Evolutionary conservation across 2,113 vertebrate genomes (phyloP).

Genomic region (Odocoileus hemionus): DNA sequence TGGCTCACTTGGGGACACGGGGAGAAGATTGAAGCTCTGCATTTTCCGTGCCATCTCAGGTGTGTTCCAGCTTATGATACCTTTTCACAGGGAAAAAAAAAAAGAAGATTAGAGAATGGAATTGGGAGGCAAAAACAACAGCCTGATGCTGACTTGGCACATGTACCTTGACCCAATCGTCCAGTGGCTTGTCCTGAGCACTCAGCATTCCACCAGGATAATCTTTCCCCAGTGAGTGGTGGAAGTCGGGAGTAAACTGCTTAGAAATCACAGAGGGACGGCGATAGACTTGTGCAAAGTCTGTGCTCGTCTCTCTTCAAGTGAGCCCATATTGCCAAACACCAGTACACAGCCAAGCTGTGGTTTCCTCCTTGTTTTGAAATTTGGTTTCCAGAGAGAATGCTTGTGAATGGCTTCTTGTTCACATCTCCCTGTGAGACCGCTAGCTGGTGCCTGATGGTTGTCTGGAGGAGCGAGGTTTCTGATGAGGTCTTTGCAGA

Average conservation of each 20-base stretch:
- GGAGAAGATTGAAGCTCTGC: neutral
- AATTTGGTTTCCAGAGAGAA: neutral
- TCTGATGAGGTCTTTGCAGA: neutral
- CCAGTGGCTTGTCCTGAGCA: neutral
- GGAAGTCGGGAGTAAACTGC: neutral
- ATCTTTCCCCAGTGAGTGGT: neutral
- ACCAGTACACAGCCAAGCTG: neutral
- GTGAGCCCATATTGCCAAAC: neutral
- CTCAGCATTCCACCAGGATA: neutral
- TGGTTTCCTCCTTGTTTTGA: constrained; percentile 38
- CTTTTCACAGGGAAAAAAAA: neutral
- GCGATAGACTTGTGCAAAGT: neutral
- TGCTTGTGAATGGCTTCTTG: neutral
- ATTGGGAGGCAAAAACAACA: neutral
- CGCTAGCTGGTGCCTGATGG: neutral
- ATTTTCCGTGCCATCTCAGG: neutral
- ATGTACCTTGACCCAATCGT: neutral
- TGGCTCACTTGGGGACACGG: neutral
- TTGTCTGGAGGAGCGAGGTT: neutral
- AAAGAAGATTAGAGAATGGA: neutral
- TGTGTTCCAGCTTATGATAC: neutral
- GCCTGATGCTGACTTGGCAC: neutral
- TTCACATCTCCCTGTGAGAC: neutral
- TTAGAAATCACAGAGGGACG: neutral
- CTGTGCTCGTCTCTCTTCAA: neutral